phyloP scores from a whole-genome alignment of 2,797 vertebrate species.

The Craterocephalus amniculus region DNA sequence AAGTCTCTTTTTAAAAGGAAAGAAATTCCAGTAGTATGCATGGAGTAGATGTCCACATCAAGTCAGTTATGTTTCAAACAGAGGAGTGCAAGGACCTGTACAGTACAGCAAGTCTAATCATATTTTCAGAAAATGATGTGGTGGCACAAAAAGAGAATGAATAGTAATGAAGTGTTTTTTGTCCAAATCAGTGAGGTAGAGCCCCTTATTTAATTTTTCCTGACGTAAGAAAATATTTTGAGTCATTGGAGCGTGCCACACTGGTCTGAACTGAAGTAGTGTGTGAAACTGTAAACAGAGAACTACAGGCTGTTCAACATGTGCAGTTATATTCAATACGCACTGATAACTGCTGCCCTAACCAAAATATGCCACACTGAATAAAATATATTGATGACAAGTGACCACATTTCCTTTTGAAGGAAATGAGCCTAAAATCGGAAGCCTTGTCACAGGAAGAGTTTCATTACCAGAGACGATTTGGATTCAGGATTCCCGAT shows the following conservation, averaged over 20 bases:
- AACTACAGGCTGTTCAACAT: background rate
- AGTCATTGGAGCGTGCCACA: slow-evolving; percentile 1
- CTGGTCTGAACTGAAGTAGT: slow-evolving; percentile 11
- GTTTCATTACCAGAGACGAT: background rate
- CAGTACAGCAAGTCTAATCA: slow-evolving; percentile 15
- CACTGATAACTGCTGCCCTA: background rate
- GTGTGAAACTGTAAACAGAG: slow-evolving; percentile 12
- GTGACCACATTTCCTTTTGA: background rate
- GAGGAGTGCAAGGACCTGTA: slow-evolving; percentile 49
- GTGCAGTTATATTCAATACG: too few relatives aligned
- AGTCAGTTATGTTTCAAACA: slow-evolving; percentile 32
- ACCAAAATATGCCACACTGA: background rate
- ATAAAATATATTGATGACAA: slow-evolving; percentile 11
- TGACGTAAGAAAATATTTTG: slow-evolving; percentile 25
- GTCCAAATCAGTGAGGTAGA: slow-evolving; percentile 71
- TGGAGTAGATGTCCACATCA: slow-evolving; percentile 38
- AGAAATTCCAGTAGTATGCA: slow-evolving; percentile 17
- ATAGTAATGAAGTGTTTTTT: slow-evolving; percentile 6
- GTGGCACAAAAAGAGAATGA: slow-evolving; percentile 8
- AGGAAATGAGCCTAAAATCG: background rate
- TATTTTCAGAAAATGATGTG: background rate
- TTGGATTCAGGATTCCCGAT: background rate
- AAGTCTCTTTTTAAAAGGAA: background rate
- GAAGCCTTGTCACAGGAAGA: slow-evolving; percentile 28
- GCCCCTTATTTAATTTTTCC: slow-evolving; percentile 36